Percentiles rank a stretch among this genome's conserved stretches.
phyloP scores from a whole-genome alignment of 1,140 invertebrate genomes.

The Macrobrachium nipponense region DNA sequence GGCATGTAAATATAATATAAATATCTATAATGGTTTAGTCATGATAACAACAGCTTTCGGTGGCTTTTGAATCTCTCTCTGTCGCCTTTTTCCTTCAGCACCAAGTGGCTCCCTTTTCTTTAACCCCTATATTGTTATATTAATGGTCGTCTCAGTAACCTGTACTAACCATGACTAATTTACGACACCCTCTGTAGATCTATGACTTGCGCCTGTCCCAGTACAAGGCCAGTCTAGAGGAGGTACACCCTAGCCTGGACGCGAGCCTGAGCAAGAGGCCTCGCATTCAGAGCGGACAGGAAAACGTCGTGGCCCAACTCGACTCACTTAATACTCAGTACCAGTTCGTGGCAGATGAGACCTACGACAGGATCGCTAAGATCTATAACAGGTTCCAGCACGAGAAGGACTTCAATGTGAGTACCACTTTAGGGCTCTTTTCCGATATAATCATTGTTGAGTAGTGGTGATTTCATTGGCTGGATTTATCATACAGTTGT shows the following conservation, averaged over 20 bases:
- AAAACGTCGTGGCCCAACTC: slow-evolving; percentile 59
- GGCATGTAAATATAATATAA: slow-evolving; percentile 58
- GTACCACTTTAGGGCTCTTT: slow-evolving; percentile 20
- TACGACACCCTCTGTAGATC: slow-evolving; percentile 75
- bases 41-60: slow-evolving; percentile 49
- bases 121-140: slow-evolving; percentile 25
- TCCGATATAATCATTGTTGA: not conserved
- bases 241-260: slow-evolving; percentile 86
- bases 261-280: slow-evolving; percentile 66
- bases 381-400: slow-evolving; percentile 63
- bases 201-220: slow-evolving; percentile 88
- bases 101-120: not conserved
- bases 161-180: slow-evolving; percentile 57
- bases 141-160: slow-evolving; percentile 27
- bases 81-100: not conserved
- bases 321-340: slow-evolving; percentile 63
- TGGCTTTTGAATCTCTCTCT: slow-evolving; percentile 38
- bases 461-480: too few species aligned
- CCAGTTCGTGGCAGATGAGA: slow-evolving; percentile 63
- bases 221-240: slow-evolving; percentile 89
- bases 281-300: slow-evolving; percentile 55
- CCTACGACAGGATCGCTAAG: slow-evolving; percentile 63
- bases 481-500: too few species aligned
- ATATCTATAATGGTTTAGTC: slow-evolving; percentile 44
- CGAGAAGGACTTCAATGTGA: slow-evolving; percentile 62